Percentiles rank a stretch among this genome's conserved stretches.
Evolutionary conservation across 2,113 vertebrate species (phyloP).

Genomic region (Callorhinus ursinus): DNA sequence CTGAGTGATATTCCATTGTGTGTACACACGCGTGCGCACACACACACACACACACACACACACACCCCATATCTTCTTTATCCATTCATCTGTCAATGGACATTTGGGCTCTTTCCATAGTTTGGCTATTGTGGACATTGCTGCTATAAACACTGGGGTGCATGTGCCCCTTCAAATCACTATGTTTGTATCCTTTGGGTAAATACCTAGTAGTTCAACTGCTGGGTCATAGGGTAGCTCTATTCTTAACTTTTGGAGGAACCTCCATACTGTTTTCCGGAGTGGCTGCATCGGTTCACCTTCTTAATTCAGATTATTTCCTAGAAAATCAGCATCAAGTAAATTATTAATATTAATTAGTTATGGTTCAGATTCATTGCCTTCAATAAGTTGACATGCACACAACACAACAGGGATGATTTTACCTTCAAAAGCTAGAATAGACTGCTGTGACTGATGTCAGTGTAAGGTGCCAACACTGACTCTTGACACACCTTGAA

Average conservation of each 20-base stretch:
- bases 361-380: constrained; percentile 41
- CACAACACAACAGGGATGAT: not conserved
- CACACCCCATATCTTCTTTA: not conserved
- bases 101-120: not conserved
- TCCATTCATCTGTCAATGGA: not conserved
- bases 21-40: not conserved
- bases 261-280: not conserved
- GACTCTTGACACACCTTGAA: not conserved
- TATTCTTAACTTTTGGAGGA: not conserved
- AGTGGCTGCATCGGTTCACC: not conserved
- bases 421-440: constrained; percentile 47
- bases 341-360: not conserved
- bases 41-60: too few relatives aligned
- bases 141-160: not conserved
- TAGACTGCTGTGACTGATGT: not conserved
- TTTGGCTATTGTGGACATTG: not conserved
- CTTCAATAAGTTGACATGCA: constrained; percentile 38
- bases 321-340: not conserved
- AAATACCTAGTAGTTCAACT: not conserved
- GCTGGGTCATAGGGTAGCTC: not conserved
- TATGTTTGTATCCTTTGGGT: not conserved
- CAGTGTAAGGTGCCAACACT: not conserved
- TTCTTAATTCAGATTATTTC: constrained; percentile 29
- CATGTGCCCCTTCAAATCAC: not conserved
- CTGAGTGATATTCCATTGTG: not conserved